Base-by-base conservation (phyloP, 2,797 vertebrate genomes). In the Siniperca obscura region DNA sequence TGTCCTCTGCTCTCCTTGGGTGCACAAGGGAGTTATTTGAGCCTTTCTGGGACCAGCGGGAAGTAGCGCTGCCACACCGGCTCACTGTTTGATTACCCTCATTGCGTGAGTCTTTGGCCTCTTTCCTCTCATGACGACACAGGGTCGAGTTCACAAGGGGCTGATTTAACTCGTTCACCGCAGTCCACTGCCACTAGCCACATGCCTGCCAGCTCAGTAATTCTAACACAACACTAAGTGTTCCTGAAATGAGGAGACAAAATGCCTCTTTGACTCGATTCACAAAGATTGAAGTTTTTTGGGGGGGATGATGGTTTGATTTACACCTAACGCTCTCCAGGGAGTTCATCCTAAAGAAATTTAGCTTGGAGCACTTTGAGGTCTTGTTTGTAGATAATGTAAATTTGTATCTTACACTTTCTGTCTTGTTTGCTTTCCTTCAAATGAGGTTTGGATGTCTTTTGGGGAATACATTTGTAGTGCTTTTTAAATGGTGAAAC, bases 91-190 rank as follows among this genome's bases (percentile, higher is more conserved):
- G 92, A 94, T 95, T 88, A 92, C 85, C 87, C 90, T 86, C 90
- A 74, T 95, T 89, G 94, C 90, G 90, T 95, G 92, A 94, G 91
- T 90, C 88, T 91, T 88, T 90, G 93, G 86, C 91, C 90, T 90
- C 85, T 82, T 92, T 87, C 89, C 90, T 87, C 86, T 90, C 65
- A 65, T 93, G 92, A 94, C 89, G 88, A 92, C 88, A 92, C 77
- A 74, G 89, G 86, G 88, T 89, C 57, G 87, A 89, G 93, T 91
- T 94, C 89, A 89, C 84, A 46, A 88, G 92, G 81, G 86, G 87
- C 91, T 95, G 95, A 95, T 95, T 96, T 95, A 95, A 95, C 94
- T 94, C 92, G 83, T 95, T 95, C 94, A 86, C 95, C 83, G 62
- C 93, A 90, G 93, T 94, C 81, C 85, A 78, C 90, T 93, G 90